A percentile compares a stretch with the other conserved stretches of the same genome.
Conservation (phyloP, 2,888 invertebrate species). For the Caenorhabditis japonica region DNA sequence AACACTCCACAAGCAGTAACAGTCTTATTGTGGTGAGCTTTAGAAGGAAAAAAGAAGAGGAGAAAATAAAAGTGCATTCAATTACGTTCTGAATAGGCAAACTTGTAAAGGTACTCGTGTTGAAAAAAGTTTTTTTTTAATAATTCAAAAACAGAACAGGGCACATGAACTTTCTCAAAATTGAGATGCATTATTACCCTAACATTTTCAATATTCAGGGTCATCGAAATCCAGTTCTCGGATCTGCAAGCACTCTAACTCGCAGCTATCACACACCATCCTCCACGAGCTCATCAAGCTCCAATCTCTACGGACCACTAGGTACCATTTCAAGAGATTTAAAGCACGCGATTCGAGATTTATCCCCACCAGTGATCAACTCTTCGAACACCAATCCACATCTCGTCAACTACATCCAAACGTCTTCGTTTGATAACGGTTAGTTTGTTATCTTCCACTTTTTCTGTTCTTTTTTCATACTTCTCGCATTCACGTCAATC, state of each 20-base stretch:
- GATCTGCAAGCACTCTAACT: conserved; percentile 43
- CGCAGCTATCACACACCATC: conserved; percentile 55
- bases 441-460: conserved; percentile 19
- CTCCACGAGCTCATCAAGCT: conserved; percentile 45
- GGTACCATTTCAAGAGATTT: conserved; percentile 35
- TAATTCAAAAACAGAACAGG: too few relatives aligned
- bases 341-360: conserved; percentile 26
- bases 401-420: conserved; percentile 42
- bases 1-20: conserved; percentile 47
- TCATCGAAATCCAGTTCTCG: conserved; percentile 53
- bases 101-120: too few relatives aligned
- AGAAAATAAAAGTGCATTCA: neutral
- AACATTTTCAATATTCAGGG: too few relatives aligned
- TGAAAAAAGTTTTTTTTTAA: too few relatives aligned
- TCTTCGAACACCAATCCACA: conserved; percentile 32
- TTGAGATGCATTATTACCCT: too few relatives aligned
- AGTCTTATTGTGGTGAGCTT: conserved; percentile 40
- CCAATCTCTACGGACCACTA: conserved; percentile 46
- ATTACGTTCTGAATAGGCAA: too few relatives aligned
- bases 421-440: conserved; percentile 50
- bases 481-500: neutral
- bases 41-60: neutral
- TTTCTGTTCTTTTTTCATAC: neutral
- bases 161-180: too few relatives aligned
- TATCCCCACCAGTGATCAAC: conserved; percentile 38